Base-by-base conservation (phyloP, 2,888 invertebrate genomes). In the Odontomyia ornata region DNA sequence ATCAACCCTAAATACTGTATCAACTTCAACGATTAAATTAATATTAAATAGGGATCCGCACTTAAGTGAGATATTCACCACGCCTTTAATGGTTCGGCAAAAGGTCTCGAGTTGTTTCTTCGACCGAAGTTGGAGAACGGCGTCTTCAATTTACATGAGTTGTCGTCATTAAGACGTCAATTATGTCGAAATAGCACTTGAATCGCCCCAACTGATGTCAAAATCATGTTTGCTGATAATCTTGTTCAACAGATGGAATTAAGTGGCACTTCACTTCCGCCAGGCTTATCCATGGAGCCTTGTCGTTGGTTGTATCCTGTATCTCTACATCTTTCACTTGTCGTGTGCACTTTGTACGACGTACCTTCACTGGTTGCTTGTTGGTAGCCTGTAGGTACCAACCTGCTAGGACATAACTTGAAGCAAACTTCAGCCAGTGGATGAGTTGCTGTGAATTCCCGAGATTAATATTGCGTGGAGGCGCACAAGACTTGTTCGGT, bases 181-280 rank as follows among this genome's bases (percentile, higher is more conserved):
- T 65, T 65, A 65, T 65, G 36, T 65, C 65, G 65, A 65, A 65
- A 65, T 65, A 36, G 36, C 65, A 65, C 65, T 65, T 65, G 36
- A 65, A 65, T 65, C 65, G 65, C 36, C 28, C 36, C 36, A 65
- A 65, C 65, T 65, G 27, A 65, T 65, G 65, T 65, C 65, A 65
- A 65, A 65, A 65, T 65, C 65, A 65, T 65, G 65, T 65, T 65
- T 65, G 65, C 65, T 65, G 65, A 65, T 65, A 65, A 65, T 65
- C 65, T 36, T 18, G 36, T 36, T 65, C 65, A 65, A 65, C 65
- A 65, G 65, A 65, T 65, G 65, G 65, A 65, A 65, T 65, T 15
- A 65, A 65, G 65, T 65, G 65, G 28, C 36, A 65, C 65, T 65
- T 36, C 36, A n/a, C 65, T 36, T 21, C 21, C 65, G 65, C 5